Evolutionary conservation across 1,140 invertebrate species (phyloP), one percentile per base, ranked within the genome.

Genomic region (Galendromus occidentalis): DNA sequence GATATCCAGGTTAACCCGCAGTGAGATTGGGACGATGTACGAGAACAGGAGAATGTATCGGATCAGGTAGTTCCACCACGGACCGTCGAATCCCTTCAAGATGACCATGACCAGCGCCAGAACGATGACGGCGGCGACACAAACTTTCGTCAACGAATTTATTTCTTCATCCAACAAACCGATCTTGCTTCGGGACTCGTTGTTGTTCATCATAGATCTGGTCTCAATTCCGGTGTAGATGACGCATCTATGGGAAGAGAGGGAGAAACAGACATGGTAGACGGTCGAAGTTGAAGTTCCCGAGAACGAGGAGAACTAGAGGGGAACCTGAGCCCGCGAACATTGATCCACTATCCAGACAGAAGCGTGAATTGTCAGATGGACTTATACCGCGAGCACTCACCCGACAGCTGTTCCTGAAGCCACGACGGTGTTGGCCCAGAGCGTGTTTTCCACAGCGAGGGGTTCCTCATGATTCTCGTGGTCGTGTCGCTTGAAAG

Each of bases 1-100:
- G 87, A 98, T 93, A 72, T 99, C 96, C 66, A 98, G 80, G 79
- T 99, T 99, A 0, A 99, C 94, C 68, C 95, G 79, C 70, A 98
- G 82, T 80, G 92, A 91, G 68, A 99, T 94, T 17, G 95, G 95
- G 74, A 99, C 98, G 66, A 99, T 98, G 76, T 98, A 98, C 0
- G 94, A 98, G 77, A 99, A 98, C 0, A 99, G 81, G 7, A 98
- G 79, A 65, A 98, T 84, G 74, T 98, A 99, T 72, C 95, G 80
- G 76, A 98, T 95, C 79, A 95, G 83, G 74, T 98, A 98, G 68
- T 86, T 78, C 74, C 93, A 96, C 96, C 96, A 99, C 0, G 88
- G 89, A 0, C 92, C 93, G 67, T 81, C 84, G 75, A 96, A 98
- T 28, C 89, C 78, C 81, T 97, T 96, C 29, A 97, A 77, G 68